A percentile compares a stretch with the other conserved stretches of the same genome.
Conservation (phyloP, 2,888 invertebrate genomes). For the Synanthedon tipuliformis region DNA sequence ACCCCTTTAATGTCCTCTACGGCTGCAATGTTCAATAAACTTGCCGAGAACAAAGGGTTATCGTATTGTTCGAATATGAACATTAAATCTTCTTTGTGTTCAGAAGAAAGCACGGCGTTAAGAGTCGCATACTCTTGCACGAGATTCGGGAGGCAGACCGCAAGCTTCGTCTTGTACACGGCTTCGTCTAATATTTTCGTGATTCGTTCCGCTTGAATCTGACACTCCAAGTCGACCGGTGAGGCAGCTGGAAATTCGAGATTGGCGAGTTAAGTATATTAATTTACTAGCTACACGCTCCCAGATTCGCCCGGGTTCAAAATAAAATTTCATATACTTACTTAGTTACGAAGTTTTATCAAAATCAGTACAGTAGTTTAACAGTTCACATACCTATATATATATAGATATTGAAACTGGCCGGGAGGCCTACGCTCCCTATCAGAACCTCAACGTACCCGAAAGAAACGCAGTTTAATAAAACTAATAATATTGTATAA, state of each 20-base stretch:
- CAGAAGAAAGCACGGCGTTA: slow-evolving; percentile 24
- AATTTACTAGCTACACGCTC: no score
- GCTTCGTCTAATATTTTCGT: slow-evolving; percentile 61
- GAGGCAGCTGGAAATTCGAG: slow-evolving; percentile 26
- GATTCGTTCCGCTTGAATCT: slow-evolving; percentile 67
- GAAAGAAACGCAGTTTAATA: no score
- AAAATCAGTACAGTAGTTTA: no score
- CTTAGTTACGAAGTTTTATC: no score
- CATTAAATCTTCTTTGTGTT: slow-evolving; percentile 50
- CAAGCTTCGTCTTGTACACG: slow-evolving; percentile 57
- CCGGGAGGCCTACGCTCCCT: no score
- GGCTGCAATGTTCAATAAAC: slow-evolving; percentile 43
- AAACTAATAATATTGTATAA: no score
- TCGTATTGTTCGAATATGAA: slow-evolving; percentile 61
- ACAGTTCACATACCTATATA: no score
- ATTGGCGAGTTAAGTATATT: not conserved
- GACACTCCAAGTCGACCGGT: slow-evolving; percentile 61
- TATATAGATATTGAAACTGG: no score
- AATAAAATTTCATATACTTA: no score
- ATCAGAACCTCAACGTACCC: no score
- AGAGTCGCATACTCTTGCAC: slow-evolving; percentile 47
- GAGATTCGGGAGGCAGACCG: slow-evolving; percentile 41
- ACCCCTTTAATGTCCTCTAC: slow-evolving; percentile 53
- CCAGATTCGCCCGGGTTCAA: no score
- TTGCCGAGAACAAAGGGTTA: slow-evolving; percentile 43